These are phyloP conservation scores for Globodera rostochiensis DNA, from an alignment of 1,140 invertebrate species.

Conservation along the genomic window DNA sequence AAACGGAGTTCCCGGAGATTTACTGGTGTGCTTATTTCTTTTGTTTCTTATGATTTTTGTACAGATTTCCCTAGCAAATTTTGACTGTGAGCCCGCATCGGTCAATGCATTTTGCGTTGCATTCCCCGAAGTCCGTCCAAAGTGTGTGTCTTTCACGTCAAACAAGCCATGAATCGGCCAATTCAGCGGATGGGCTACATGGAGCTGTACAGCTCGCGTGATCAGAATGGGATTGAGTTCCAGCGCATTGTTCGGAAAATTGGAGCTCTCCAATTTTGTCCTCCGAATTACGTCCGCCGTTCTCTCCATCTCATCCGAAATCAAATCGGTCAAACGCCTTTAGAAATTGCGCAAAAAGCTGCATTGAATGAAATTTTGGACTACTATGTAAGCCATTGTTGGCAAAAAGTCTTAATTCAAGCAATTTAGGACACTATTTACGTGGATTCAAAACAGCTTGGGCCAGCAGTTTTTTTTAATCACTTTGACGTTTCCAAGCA, in stretches of 20 bases:
- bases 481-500: no score
- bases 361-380: background rate
- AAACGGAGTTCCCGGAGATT: background rate
- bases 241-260: slow-evolving; percentile 3
- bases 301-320: background rate
- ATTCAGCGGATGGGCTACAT: background rate
- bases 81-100: no score
- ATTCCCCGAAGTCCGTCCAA: background rate
- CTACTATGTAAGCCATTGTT: background rate
- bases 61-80: no score
- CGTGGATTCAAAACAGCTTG: no score
- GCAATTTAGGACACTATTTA: no score
- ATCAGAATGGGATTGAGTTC: background rate
- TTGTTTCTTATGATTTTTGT: no score
- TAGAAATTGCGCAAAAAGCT: background rate
- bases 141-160: slow-evolving; percentile 2
- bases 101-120: no score
- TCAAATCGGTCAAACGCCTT: background rate
- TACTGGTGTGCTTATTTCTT: background rate
- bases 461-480: no score
- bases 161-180: background rate
- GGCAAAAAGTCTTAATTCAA: background rate
- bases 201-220: background rate
- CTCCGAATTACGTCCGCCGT: background rate
- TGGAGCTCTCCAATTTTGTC: background rate